Percentiles rank a stretch among this genome's conserved stretches.
Conservation (phyloP, 2,888 invertebrate genomes). For the Trissoscelio sp. region DNA sequence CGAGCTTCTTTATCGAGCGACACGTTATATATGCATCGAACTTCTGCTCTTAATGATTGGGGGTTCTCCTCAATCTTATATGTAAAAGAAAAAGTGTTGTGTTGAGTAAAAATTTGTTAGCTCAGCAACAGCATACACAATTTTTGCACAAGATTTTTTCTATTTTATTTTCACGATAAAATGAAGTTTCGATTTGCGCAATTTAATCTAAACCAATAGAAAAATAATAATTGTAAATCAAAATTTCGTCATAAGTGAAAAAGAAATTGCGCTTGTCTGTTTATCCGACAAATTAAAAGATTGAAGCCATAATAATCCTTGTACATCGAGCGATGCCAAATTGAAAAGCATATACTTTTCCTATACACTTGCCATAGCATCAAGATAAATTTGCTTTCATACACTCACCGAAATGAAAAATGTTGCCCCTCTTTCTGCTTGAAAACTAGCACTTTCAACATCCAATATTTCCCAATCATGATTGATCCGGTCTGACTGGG, state of each 20-base stretch:
- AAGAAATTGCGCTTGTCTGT: too few species aligned
- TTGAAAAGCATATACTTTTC: conserved; percentile 30
- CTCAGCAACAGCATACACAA: too few species aligned
- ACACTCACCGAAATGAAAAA: conserved; percentile 35
- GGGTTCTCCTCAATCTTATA: conserved; percentile 42
- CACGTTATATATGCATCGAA: conserved; percentile 55
- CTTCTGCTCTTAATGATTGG: conserved; percentile 46
- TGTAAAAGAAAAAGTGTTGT: conserved; percentile 35
- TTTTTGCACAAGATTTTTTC: too few species aligned
- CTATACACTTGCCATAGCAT: conserved; percentile 28
- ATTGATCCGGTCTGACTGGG: conserved; percentile 37
- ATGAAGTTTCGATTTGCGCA: too few species aligned
- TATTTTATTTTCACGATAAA: too few species aligned
- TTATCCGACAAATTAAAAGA: neutral
- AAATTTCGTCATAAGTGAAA: neutral
- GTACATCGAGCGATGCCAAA: neutral
- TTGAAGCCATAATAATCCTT: neutral
- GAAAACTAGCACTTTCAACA: conserved; percentile 27
- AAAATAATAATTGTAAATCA: conserved; percentile 12
- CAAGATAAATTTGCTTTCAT: conserved; percentile 34
- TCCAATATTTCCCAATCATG: conserved; percentile 40
- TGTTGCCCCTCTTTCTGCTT: neutral
- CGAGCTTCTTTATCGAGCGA: conserved; percentile 56
- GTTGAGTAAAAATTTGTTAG: conserved; percentile 22
- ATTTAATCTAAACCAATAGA: too few species aligned